A percentile compares a stretch with the other conserved stretches of the same genome.
Evolutionary conservation across 1,140 invertebrate genomes (phyloP).

Genomic region (Dendrolimus punctatus): DNA sequence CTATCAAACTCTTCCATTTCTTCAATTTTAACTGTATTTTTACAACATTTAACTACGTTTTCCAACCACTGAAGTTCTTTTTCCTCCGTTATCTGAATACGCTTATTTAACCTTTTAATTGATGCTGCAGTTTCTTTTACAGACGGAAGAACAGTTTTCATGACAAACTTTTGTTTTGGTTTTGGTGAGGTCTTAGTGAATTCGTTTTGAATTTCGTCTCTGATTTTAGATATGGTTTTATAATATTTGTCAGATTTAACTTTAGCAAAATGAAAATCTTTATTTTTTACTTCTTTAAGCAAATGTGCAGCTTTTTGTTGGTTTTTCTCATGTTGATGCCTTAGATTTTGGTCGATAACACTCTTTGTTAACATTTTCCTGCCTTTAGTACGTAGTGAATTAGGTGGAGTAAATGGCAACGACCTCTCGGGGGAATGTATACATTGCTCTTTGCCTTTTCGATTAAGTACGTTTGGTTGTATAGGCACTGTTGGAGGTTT

Average conservation of each 20-base stretch:
- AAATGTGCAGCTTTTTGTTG: slow-evolving; percentile 57
- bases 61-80: slow-evolving; percentile 70
- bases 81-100: slow-evolving; percentile 60
- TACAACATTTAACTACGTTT: slow-evolving; percentile 57
- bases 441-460: slow-evolving; percentile 30
- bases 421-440: slow-evolving; percentile 7
- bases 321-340: slow-evolving; percentile 53
- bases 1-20: slow-evolving; percentile 57
- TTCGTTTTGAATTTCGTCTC: slow-evolving; percentile 30
- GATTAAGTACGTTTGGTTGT: slow-evolving; percentile 43
- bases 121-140: slow-evolving; percentile 65
- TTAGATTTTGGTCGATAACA: slow-evolving; percentile 47
- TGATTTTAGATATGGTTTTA: slow-evolving; percentile 31
- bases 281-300: slow-evolving; percentile 51
- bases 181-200: slow-evolving; percentile 21
- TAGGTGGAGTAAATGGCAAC: slow-evolving; percentile 33
- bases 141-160: slow-evolving; percentile 22
- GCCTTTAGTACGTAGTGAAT: slow-evolving; percentile 33
- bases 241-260: slow-evolving; percentile 40
- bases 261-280: slow-evolving; percentile 35
- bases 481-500: slow-evolving; percentile 53
- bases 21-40: slow-evolving; percentile 47
- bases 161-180: slow-evolving; percentile 13
- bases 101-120: slow-evolving; percentile 64
- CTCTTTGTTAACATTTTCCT: slow-evolving; percentile 56